Conservation (phyloP, 1,140 invertebrate genomes). For the Drosophila willistoni region DNA sequence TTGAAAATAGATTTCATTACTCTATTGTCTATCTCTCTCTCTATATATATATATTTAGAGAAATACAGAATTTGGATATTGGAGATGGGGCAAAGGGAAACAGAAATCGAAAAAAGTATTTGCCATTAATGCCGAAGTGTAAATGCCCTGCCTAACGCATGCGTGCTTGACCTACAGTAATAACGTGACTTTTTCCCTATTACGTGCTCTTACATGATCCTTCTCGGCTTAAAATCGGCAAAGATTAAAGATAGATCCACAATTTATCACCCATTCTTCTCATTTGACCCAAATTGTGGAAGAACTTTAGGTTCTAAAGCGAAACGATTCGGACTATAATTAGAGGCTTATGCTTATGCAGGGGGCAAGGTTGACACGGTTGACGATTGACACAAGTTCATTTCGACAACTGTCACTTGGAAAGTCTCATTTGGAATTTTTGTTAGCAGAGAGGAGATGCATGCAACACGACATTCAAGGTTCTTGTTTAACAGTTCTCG, state of each 20-base stretch:
- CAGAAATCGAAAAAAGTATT: constrained; percentile 1
- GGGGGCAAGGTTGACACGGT: background rate
- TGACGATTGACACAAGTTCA: constrained; percentile 61
- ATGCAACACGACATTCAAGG: constrained; percentile 37
- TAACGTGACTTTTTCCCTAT: too few relatives aligned
- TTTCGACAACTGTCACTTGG: constrained; percentile 27
- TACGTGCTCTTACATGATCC: too few relatives aligned
- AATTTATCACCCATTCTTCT: too few relatives aligned
- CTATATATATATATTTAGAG: constrained; percentile 54
- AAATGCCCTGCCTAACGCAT: too few relatives aligned
- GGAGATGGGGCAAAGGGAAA: background rate
- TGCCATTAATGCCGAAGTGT: background rate
- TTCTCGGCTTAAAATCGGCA: too few relatives aligned
- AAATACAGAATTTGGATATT: constrained; percentile 36
- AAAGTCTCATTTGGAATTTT: constrained; percentile 65
- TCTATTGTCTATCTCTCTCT: constrained; percentile 47
- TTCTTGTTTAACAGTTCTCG: constrained; percentile 33
- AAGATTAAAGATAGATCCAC: too few relatives aligned
- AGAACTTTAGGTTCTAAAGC: too few relatives aligned
- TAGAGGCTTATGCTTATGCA: too few relatives aligned
- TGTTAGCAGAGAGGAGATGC: constrained; percentile 21
- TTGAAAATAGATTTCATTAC: constrained; percentile 76
- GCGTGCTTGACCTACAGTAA: too few relatives aligned
- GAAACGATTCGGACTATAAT: too few relatives aligned
- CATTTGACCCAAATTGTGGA: too few relatives aligned